A percentile compares a stretch with the other conserved stretches of the same genome.
phyloP scores from a whole-genome alignment of 2,888 invertebrate genomes.

The Hirtodrosophila cameraria region DNA sequence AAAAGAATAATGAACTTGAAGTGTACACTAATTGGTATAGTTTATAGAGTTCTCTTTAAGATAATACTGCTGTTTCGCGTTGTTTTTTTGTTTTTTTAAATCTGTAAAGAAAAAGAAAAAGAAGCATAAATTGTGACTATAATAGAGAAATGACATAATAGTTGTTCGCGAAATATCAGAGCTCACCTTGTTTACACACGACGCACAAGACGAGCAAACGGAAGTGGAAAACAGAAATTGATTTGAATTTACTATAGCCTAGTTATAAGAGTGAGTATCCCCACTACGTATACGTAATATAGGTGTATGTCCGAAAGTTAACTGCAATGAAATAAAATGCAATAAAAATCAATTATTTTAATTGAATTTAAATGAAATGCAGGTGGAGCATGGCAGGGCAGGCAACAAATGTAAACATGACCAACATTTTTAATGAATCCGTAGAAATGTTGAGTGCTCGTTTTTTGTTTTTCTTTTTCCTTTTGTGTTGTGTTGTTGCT shows the following conservation, averaged over 20 bases:
- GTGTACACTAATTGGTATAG: conserved; percentile 22
- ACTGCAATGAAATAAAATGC: conserved; percentile 57
- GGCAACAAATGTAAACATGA: conserved; percentile 15
- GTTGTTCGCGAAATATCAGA: not conserved
- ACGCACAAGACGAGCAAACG: conserved; percentile 42
- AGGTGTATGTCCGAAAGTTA: conserved; percentile 53
- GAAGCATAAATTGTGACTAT: not conserved
- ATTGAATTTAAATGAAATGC: conserved; percentile 71
- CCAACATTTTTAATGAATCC: conserved; percentile 65
- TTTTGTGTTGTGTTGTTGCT: conserved; percentile 2
- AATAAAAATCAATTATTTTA: conserved; percentile 75
- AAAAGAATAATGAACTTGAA: conserved; percentile 19
- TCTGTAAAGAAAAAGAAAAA: conserved; percentile 48
- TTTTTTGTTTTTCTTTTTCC: conserved; percentile 22
- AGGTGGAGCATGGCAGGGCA: not conserved
- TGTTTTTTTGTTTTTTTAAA: too few species aligned
- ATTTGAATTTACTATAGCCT: conserved; percentile 51
- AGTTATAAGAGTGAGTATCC: conserved; percentile 47
- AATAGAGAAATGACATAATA: not conserved
- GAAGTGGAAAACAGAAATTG: conserved; percentile 32
- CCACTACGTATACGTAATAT: conserved; percentile 46
- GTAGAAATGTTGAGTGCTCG: conserved; percentile 46
- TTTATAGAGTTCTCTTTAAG: conserved; percentile 34
- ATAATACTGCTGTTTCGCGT: conserved; percentile 62
- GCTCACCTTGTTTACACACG: conserved; percentile 50